Evolutionary conservation across 2,113 vertebrate genomes (phyloP), one percentile per base, ranked within the genome.

Genomic region (Gambusia holbrooki): DNA sequence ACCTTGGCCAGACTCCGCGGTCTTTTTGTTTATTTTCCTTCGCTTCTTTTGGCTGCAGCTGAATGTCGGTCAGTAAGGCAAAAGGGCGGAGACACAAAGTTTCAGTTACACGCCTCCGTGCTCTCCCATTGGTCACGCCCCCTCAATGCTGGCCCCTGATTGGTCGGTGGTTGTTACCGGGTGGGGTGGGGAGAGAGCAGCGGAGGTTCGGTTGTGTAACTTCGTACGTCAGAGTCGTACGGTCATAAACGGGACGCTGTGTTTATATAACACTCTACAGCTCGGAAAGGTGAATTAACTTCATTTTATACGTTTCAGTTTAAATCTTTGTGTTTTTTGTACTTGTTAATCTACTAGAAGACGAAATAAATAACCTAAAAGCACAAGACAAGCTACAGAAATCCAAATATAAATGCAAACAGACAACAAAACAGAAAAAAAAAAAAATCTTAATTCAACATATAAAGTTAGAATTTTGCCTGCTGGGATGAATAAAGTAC

Each of bases 11-110:
- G 30, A 19, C 40, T 40, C 14, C 67, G 13, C 25, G 9, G 22
- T 1, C 13, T 69, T 65, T 68, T 14, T 5, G 14, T 71, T 66
- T 66, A 45, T 60, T 48, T 83, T 66, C 4, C 19, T 54, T 71
- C 35, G 12, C 35, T 61, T 32, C 62, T 40, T 68, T 84, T 80
- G 80, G 80, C 72, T 74, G 9, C 28, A 14, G 28, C 19, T 73
- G 85, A 90, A 94, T 89, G 73, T 94, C 90, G 92, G 92, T 93
- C 93, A 94, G 91, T 93, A 93, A 91, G 92, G 75, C 91, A 89
- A 79, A 69, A 67, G 77, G 92, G 92, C 90, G 91, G 90, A 74
- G 33, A 12, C 29, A 58, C 62, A 32, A 0, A 4, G n/a, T 19
- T 27, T 82, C 76, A 79, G 73, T 83, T 62, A 84, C 42, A 69